Base-by-base conservation (phyloP, 2,888 invertebrate species). In the Caenorhabditis sp. region DNA sequence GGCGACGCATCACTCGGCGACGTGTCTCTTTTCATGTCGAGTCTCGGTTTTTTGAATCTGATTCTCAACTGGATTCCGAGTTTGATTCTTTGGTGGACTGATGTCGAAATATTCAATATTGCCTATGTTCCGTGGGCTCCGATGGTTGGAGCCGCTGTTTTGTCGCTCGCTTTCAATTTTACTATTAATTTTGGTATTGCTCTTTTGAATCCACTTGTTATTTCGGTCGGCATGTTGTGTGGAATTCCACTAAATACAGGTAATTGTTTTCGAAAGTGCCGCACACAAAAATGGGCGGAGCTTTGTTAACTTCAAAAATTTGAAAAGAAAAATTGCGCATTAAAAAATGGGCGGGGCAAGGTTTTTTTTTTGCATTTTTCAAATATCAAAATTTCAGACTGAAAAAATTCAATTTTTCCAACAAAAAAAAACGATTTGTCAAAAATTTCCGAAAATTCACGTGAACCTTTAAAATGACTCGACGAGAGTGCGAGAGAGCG, bases 161-260 rank as follows among this genome's bases (percentile, higher is more conserved):
- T 88, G 21, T 81, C 83, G 19, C 73, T 88, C 94, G 95, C 93
- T 88, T 94, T 95, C 88, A 95, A 95, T 89, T 91, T 95, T 88
- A 90, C 95, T 87, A 94, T 94, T 85, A 95, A 95, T 90, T 96
- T 96, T 89, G 95, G 95, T 83, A 93, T 95, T 83, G 93, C 94
- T 74, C 91, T 95, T 81, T 95, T 96, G 8, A 95, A 95, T 90
- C 95, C 95, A 88, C 91, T 95, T 87, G 95, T 96, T 90, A 94
- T 96, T 76, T 95, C 95, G 19, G 91, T 96, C 83, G 95, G 95
- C 81, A 92, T 96, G 84, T 94, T 96, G 82, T 93, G 95, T 62
- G 94, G 95, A 69, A 94, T 96, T 81, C 95, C 95, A 62, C 93
- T 95, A 66, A 95, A 95, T 73, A 95, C 95, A 89, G 94, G 95